Conservation (phyloP, 2,113 vertebrate genomes). For the Chlorodrepanis virens region DNA sequence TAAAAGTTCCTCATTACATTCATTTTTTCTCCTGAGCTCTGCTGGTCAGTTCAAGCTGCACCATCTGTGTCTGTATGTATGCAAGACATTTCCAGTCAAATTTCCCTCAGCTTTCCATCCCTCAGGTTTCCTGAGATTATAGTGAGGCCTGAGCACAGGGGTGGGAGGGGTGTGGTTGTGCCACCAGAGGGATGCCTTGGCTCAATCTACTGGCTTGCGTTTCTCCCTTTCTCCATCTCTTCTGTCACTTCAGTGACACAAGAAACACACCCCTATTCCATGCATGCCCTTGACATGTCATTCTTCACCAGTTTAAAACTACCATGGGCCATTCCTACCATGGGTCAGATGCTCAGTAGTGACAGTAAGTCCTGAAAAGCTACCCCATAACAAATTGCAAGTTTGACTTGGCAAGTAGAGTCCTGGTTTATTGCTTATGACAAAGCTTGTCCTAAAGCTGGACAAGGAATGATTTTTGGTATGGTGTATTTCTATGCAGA, state of each 20-base stretch:
- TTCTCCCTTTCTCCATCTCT: neutral
- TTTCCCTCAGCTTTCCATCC: neutral
- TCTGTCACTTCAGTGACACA: neutral
- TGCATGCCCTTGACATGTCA: neutral
- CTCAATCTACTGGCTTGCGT: neutral
- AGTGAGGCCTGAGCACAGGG: neutral
- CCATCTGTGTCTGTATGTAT: fast-evolving
- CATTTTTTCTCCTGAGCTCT: neutral
- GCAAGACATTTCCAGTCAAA: neutral
- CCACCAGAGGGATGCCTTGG: neutral
- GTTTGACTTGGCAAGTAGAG: neutral
- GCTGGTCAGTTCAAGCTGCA: neutral
- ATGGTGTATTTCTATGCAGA: neutral
- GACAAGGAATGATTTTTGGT: neutral
- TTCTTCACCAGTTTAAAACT: neutral
- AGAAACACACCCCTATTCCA: neutral
- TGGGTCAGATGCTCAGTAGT: neutral
- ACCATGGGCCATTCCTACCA: neutral
- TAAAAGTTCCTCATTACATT: neutral
- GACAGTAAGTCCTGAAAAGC: neutral
- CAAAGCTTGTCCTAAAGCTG: neutral
- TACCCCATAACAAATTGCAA: neutral
- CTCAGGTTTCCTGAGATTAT: neutral
- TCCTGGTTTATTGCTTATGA: neutral
- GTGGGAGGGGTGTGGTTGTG: fast-evolving